Percentiles rank a stretch among this genome's conserved stretches.
Evolutionary conservation across 2,797 vertebrate genomes (phyloP).

Genomic region (Varecia variegata): DNA sequence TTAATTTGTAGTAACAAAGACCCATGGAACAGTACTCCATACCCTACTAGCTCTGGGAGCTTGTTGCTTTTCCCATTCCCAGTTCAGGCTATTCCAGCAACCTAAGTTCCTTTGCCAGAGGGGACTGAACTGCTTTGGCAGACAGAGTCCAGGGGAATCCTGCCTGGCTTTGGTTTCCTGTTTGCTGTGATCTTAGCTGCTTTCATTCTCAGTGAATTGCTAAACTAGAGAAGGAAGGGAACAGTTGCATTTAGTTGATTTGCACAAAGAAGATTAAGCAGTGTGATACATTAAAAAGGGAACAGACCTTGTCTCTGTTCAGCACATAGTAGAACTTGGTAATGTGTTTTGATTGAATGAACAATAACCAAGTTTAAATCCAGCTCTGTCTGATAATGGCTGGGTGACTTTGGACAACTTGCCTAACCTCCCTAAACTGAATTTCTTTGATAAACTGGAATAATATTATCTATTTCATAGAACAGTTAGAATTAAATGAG

Average conservation of each 20-base stretch:
- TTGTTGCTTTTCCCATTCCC: neutral
- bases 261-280: slow-evolving; percentile 1
- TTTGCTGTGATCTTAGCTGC: slow-evolving; percentile 21
- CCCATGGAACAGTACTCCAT: neutral
- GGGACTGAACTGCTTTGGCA: slow-evolving; percentile 9
- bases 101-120: slow-evolving; percentile 7
- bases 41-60: neutral
- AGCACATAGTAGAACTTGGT: neutral
- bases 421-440: slow-evolving; percentile 4
- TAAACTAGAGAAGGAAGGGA: slow-evolving; percentile 43
- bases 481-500: slow-evolving; percentile 41
- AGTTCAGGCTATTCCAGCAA: neutral
- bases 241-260: slow-evolving; percentile 33
- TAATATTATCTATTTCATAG: slow-evolving; percentile 16
- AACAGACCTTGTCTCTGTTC: neutral
- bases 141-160: neutral
- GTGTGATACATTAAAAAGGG: neutral
- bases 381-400: slow-evolving; percentile 23
- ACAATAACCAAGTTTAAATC: slow-evolving; percentile 10
- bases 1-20: slow-evolving; percentile 32
- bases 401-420: slow-evolving; percentile 9
- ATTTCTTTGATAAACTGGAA: neutral
- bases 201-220: slow-evolving; percentile 44
- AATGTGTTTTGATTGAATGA: slow-evolving; percentile 2
- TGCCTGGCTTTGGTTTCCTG: neutral